A percentile compares a stretch with the other conserved stretches of the same genome.
These are phyloP conservation scores for Slavum lentiscoides DNA, from an alignment of 2,888 invertebrate species.

Conservation along the genomic window DNA sequence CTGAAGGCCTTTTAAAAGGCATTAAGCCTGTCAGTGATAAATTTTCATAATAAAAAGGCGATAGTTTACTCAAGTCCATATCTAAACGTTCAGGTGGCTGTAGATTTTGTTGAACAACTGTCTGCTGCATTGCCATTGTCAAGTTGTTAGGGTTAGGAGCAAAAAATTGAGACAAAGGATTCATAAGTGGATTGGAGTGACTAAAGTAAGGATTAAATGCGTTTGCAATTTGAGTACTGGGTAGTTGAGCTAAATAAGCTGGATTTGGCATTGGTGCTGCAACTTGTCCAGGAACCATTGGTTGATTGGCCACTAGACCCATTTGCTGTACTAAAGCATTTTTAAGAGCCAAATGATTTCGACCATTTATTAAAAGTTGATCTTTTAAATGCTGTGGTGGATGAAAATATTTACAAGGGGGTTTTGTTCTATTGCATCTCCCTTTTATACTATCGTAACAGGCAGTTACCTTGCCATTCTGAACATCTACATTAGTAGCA, in stretches of 20 bases:
- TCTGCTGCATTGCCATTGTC: constrained; percentile 80
- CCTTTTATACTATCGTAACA: constrained; percentile 99
- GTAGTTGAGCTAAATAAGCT: constrained; percentile 43
- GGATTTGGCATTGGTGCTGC: constrained; percentile 67
- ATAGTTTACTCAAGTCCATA: constrained; percentile 95
- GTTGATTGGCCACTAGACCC: constrained; percentile 84
- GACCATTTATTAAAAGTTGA: constrained; percentile 98
- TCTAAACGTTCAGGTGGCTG: constrained; percentile 93
- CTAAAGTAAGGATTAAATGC: constrained; percentile 90
- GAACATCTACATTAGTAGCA: constrained; percentile 98
- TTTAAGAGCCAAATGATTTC: constrained; percentile 98
- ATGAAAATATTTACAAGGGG: constrained; percentile 99
- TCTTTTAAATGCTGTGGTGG: constrained; percentile 99
- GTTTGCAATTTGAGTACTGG: constrained; percentile 74
- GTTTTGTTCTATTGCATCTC: constrained; percentile 99
- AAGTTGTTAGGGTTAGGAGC: constrained; percentile 87
- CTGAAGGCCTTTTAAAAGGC: constrained; percentile 94
- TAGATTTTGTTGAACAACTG: constrained; percentile 85
- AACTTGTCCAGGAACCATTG: constrained; percentile 89
- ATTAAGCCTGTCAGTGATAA: constrained; percentile 95
- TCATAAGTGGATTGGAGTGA: constrained; percentile 66
- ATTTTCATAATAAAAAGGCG: constrained; percentile 93
- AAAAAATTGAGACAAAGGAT: constrained; percentile 65
- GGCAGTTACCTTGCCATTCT: constrained; percentile 99
- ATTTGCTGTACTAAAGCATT: constrained; percentile 97